Conservation (phyloP, 2,113 vertebrate genomes). For the Lamprologus speciosus region DNA sequence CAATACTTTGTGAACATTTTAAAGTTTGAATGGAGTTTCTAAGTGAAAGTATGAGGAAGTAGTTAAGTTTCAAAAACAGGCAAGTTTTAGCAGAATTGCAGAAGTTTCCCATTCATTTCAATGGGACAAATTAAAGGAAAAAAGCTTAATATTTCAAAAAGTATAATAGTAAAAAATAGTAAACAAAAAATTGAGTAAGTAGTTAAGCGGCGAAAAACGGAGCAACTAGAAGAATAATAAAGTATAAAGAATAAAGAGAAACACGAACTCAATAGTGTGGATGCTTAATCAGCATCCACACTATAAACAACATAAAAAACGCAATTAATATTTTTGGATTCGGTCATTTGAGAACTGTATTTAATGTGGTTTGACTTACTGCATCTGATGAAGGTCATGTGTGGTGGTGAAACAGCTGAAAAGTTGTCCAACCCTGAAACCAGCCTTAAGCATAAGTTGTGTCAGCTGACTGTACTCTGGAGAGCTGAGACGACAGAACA, state of each 20-base stretch:
- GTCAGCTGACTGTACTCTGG: not conserved
- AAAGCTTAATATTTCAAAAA: no score
- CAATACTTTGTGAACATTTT: not conserved
- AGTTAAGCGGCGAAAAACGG: rapidly evolving
- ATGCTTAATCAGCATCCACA: not conserved
- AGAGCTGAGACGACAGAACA: not conserved
- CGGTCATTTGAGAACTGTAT: not conserved
- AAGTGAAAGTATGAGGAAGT: not conserved
- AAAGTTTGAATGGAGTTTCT: no score
- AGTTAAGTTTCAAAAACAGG: not conserved
- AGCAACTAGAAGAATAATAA: not conserved
- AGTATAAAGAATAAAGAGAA: not conserved
- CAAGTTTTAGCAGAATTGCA: no score
- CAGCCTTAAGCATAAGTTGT: not conserved
- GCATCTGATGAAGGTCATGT: not conserved
- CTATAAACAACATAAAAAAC: not conserved
- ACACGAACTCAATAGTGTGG: not conserved
- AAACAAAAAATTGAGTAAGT: not conserved
- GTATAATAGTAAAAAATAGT: not conserved
- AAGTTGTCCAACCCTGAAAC: not conserved
- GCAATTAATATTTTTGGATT: not conserved
- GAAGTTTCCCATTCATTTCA: no score
- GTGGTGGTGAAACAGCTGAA: not conserved
- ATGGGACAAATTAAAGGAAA: no score
- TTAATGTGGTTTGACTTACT: not conserved